Evolutionary conservation across 2,888 invertebrate species (phyloP).

Genomic region (Microctonus aethiopoides): DNA sequence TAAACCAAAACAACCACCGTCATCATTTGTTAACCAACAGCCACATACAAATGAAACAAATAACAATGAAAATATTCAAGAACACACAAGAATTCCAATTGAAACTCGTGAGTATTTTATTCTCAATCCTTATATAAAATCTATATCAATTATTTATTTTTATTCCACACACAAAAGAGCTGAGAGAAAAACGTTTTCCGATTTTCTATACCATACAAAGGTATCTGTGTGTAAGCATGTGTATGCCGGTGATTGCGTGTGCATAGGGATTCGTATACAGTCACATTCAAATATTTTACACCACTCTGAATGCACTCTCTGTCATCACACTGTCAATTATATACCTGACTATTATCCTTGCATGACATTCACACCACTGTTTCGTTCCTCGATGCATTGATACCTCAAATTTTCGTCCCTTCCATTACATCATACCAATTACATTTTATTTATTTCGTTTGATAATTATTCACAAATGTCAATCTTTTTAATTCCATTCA

Average conservation of each 20-base stretch:
- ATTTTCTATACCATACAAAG: neutral
- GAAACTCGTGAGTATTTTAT: constrained; percentile 25
- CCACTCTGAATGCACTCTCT: constrained; percentile 39
- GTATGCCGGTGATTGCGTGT: neutral
- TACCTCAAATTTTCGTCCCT: constrained; percentile 11
- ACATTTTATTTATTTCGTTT: too few relatives aligned
- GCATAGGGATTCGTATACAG: constrained; percentile 1
- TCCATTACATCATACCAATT: neutral
- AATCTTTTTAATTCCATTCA: too few relatives aligned
- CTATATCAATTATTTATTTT: neutral
- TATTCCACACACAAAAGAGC: neutral
- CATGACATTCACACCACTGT: constrained; percentile 42
- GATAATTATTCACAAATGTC: neutral
- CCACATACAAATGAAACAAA: constrained; percentile 51
- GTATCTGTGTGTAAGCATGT: neutral
- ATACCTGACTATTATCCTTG: constrained; percentile 57
- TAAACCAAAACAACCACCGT: constrained; percentile 61
- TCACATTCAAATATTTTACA: neutral
- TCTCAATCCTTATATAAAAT: neutral
- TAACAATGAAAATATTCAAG: constrained; percentile 48
- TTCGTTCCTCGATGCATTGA: constrained; percentile 24
- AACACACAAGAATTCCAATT: constrained; percentile 51
- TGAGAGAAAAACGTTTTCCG: constrained; percentile 18
- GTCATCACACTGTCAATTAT: constrained; percentile 58
- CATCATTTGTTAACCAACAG: constrained; percentile 54